phyloP scores from a whole-genome alignment of 2,888 invertebrate species.

The Cynaeus angustus region DNA sequence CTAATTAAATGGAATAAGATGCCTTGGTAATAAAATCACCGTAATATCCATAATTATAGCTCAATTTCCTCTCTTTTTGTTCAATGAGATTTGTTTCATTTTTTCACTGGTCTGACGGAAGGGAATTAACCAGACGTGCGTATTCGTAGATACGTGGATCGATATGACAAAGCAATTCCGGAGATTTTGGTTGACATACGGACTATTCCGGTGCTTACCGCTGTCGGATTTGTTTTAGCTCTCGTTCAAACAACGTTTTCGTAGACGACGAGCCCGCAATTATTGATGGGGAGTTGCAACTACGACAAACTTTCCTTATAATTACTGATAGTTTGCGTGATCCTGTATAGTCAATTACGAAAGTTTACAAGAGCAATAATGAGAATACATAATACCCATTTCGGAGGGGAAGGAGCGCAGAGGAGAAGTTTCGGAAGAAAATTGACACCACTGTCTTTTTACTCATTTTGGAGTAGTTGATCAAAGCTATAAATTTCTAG shows the following conservation, averaged over 20 bases:
- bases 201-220: constrained; percentile 30
- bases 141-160: constrained; percentile 16
- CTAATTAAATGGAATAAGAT: constrained; percentile 65
- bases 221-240: constrained; percentile 30
- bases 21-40: constrained; percentile 55
- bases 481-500: too few species aligned
- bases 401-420: neutral
- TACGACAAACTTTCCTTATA: constrained; percentile 35
- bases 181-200: constrained; percentile 41
- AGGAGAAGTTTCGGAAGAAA: neutral
- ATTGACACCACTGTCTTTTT: neutral
- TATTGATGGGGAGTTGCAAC: constrained; percentile 34
- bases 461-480: too few species aligned
- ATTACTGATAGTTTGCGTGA: constrained; percentile 47
- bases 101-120: too few species aligned
- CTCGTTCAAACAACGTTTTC: constrained; percentile 12
- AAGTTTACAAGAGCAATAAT: constrained; percentile 44
- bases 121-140: neutral
- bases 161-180: constrained; percentile 39
- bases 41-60: constrained; percentile 58
- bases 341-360: constrained; percentile 43
- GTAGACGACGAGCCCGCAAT: constrained; percentile 15
- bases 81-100: too few species aligned
- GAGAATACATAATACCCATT: constrained; percentile 35
- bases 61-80: constrained; percentile 8